Percentiles rank a stretch among this genome's conserved stretches.
Evolutionary conservation across 2,888 invertebrate species (phyloP).

Genomic region (Yponomeuta sedellus): DNA sequence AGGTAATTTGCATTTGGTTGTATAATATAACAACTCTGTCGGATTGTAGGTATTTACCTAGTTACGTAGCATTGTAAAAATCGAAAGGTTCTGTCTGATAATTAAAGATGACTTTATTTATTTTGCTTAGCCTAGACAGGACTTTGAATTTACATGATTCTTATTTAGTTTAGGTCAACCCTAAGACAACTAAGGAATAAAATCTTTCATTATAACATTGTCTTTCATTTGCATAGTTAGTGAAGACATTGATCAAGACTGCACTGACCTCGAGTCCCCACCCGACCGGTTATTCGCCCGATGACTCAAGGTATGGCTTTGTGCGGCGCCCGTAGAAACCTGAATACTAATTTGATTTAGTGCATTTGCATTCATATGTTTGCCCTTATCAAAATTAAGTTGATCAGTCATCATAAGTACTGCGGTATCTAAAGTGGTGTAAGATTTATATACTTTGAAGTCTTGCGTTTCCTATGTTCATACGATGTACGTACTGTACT

Average conservation of each 20-base stretch:
- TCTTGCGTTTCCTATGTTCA: too few relatives aligned
- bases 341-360: too few relatives aligned
- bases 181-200: conserved; percentile 53
- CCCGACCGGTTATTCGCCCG: too few relatives aligned
- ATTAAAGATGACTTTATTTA: conserved; percentile 59
- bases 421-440: too few relatives aligned
- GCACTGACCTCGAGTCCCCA: neutral
- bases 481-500: too few relatives aligned
- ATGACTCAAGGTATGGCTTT: neutral
- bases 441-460: too few relatives aligned
- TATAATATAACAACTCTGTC: conserved; percentile 53
- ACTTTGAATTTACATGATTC: conserved; percentile 46
- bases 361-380: too few relatives aligned
- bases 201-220: conserved; percentile 28
- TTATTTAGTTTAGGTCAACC: conserved; percentile 41
- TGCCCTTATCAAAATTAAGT: too few relatives aligned
- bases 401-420: too few relatives aligned
- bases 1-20: conserved; percentile 64
- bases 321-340: neutral
- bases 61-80: conserved; percentile 56
- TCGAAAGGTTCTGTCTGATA: conserved; percentile 54
- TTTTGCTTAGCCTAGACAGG: conserved; percentile 56
- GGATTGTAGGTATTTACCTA: conserved; percentile 39
- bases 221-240: conserved; percentile 6
- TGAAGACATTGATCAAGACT: conserved; percentile 28